These are phyloP conservation scores for Blastomussa wellsi DNA, from an alignment of 92 coral and sea anemone species.

Conservation along the genomic window DNA sequence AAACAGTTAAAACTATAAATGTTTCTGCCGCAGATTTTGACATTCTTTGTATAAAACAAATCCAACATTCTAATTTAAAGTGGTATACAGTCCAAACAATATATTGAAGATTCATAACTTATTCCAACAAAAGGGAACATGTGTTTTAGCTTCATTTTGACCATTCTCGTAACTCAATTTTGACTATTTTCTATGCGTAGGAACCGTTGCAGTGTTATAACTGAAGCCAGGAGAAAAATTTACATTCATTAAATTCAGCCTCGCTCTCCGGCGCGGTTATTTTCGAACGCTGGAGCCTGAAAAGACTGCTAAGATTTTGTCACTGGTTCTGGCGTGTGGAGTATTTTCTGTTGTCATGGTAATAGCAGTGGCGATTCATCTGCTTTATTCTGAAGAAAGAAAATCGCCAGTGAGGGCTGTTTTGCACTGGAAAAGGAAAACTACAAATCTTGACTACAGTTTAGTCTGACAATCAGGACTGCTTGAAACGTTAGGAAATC, in stretches of 20 bases:
- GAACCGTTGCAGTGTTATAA: neutral
- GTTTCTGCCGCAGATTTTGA: neutral
- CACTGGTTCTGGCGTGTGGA: constrained; percentile 56
- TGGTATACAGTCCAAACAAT: neutral
- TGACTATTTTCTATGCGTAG: neutral
- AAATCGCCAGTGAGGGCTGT: constrained; percentile 22
- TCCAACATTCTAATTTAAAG: neutral
- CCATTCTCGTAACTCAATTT: neutral
- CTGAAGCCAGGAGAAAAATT: neutral
- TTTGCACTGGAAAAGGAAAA: neutral
- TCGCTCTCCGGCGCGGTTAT: neutral
- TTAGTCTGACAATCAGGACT: constrained; percentile 2
- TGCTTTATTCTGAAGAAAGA: constrained; percentile 43
- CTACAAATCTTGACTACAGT: neutral
- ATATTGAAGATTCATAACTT: neutral
- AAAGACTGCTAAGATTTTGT: constrained; percentile 44
- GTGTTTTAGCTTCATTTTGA: neutral
- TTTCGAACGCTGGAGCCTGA: constrained; percentile 26
- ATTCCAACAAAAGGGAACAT: neutral
- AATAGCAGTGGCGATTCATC: constrained; percentile 58
- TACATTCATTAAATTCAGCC: neutral
- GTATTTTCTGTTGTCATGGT: constrained; percentile 43
- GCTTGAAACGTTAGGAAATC: neutral
- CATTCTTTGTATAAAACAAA: constrained; percentile 1
- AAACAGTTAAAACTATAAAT: neutral